Evolutionary conservation across 92 coral and sea anemone species (phyloP), one percentile per base, ranked within the genome.

Genomic region (Ricordea florida): DNA sequence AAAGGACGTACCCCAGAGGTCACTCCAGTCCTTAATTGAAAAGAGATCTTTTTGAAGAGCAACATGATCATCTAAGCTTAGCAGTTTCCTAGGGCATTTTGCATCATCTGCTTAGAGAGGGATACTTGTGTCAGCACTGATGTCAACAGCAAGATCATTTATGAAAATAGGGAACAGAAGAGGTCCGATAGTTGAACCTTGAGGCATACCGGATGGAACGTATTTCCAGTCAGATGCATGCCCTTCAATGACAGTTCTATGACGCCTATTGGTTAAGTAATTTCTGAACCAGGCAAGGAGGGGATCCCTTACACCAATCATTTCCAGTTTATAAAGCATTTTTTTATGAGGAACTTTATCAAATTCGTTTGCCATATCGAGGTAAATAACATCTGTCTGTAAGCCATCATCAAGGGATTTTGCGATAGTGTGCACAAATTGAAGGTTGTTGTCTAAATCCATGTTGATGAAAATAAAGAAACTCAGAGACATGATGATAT

Each of bases 311-410:
- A 80, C 77, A 6, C 65, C 73, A 45, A 62, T 46, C 5, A 37
- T 4, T n/a, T 44, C 22, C 14, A 79, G 27, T 37, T 76, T 84
- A 13, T 46, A 20, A 5, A 67, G 52, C 13, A 83, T 40, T 13
- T 20, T 58, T 28, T 33, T 10, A 36, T 83, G 73, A 42, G 67
- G 73, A 10, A 83, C 84, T 0, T 46, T 8, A 65, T 83, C 79
- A 36, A 75, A 76, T 13, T 79, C 80, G 47, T 81, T 81, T 59
- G 80, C 72, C n/a, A 80, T 58, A 60, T 76, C 84, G 13, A 69
- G 35, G 35, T 71, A 78, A 17, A 70, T 9, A n/a, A 72, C 56
- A 24, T 78, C 82, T 27, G 70, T 59, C 43, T 75, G 82, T 11
- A 8, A 33, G 5, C 74, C 82, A 20, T 22, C 14, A 36, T 59